Percentiles rank a stretch among this genome's conserved stretches.
Evolutionary conservation across 2,888 invertebrate species (phyloP).

Genomic region (Odontocerum albicorne): DNA sequence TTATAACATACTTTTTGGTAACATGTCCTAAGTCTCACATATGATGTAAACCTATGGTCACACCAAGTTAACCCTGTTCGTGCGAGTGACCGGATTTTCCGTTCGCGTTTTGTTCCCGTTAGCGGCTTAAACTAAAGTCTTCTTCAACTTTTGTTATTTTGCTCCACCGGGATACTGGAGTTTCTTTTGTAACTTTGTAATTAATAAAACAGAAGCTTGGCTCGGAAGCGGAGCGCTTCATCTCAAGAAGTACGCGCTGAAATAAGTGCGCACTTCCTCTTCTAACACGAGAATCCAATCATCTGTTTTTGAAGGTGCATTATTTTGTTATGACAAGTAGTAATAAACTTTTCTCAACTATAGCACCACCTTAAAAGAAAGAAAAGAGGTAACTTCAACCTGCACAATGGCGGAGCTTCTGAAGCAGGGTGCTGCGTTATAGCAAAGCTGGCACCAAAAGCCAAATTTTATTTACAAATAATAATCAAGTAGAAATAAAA

Average conservation of each 20-base stretch:
- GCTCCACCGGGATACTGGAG: not conserved
- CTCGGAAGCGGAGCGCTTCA: not conserved
- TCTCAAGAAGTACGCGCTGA: not conserved
- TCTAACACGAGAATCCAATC: slow-evolving; percentile 11
- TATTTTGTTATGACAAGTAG: too few relatives aligned
- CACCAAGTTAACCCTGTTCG: slow-evolving; percentile 15
- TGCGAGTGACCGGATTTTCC: slow-evolving; percentile 18
- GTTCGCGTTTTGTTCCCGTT: slow-evolving; percentile 10
- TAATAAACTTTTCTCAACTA: too few relatives aligned
- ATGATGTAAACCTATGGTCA: too few relatives aligned
- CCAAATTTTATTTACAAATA: too few relatives aligned
- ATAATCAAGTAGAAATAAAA: too few relatives aligned
- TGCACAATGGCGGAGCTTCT: too few relatives aligned
- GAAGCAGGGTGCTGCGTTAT: too few relatives aligned
- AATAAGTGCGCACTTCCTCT: not conserved
- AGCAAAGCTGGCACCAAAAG: too few relatives aligned
- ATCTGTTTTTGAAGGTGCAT: not conserved
- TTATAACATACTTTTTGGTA: too few relatives aligned
- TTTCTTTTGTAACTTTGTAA: slow-evolving; percentile 24
- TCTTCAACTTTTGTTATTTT: slow-evolving; percentile 13
- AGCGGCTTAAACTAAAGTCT: slow-evolving; percentile 11
- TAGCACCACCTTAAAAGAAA: too few relatives aligned
- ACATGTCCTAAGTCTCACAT: too few relatives aligned
- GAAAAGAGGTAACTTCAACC: too few relatives aligned
- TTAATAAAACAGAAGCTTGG: slow-evolving; percentile 16